These are phyloP conservation scores for Phoebastria nigripes DNA, from an alignment of 2,797 vertebrate species.

Conservation along the genomic window DNA sequence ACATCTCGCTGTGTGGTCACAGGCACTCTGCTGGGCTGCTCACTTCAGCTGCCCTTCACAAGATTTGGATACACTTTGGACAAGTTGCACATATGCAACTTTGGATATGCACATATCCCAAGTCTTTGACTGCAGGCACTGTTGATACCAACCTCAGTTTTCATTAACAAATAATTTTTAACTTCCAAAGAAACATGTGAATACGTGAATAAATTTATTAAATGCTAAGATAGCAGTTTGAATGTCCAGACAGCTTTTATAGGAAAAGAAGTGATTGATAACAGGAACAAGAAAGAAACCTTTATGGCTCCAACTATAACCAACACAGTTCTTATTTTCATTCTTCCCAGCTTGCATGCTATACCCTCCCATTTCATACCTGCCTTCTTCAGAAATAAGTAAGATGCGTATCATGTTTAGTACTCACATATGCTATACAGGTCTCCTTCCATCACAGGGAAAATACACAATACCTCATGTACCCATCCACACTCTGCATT, in stretches of 20 bases:
- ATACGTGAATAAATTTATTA: background rate
- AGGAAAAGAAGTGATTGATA: background rate
- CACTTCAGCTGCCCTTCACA: rapidly evolving
- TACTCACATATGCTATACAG: background rate
- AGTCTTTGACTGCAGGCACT: background rate
- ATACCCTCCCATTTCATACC: background rate
- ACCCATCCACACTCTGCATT: background rate
- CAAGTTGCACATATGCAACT: rapidly evolving
- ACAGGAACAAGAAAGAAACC: background rate
- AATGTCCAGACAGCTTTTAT: background rate
- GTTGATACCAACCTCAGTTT: background rate
- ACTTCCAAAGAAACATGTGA: background rate
- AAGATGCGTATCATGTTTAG: background rate
- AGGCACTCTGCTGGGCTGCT: background rate
- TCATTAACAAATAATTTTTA: background rate
- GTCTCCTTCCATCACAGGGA: background rate
- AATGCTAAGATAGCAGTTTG: background rate
- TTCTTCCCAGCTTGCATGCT: background rate
- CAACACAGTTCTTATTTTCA: background rate
- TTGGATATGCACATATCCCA: background rate
- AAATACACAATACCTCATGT: background rate
- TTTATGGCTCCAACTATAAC: background rate
- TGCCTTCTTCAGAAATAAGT: background rate
- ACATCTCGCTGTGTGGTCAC: no score
- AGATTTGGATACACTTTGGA: background rate